A percentile compares a stretch with the other conserved stretches of the same genome.
Evolutionary conservation across 2,797 vertebrate species (phyloP).

Genomic region (Tokudaia tokunoshimensis): DNA sequence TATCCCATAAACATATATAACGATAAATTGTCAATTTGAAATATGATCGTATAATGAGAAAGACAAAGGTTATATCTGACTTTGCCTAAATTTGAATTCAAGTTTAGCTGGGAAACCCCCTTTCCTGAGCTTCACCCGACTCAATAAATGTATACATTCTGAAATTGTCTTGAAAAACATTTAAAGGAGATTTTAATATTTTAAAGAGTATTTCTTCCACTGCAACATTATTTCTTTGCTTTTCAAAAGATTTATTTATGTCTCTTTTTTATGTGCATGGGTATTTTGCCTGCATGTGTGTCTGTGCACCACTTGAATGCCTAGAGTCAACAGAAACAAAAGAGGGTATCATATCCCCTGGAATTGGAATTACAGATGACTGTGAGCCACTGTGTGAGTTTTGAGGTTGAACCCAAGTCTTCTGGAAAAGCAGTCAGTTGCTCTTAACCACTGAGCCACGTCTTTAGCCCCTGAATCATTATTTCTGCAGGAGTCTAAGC

Average conservation of each 20-base stretch:
- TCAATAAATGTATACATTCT: conserved; percentile 5
- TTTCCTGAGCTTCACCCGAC: background rate
- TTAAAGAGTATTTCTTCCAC: background rate
- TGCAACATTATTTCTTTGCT: background rate
- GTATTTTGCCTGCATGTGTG: background rate
- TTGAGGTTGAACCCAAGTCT: background rate
- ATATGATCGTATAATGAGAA: background rate
- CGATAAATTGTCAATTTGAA: background rate
- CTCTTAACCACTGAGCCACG: background rate
- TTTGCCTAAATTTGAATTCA: background rate
- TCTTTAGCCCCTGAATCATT: background rate
- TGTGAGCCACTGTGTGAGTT: background rate
- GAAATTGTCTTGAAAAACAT: background rate
- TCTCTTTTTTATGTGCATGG: background rate
- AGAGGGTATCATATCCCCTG: background rate
- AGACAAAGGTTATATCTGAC: background rate
- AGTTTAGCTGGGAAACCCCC: background rate
- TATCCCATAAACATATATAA: background rate
- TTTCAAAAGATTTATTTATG: background rate
- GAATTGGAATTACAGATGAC: background rate
- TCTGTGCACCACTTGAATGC: background rate
- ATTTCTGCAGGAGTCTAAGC: background rate
- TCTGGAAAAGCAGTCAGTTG: background rate
- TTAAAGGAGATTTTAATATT: conserved; percentile 1
- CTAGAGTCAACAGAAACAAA: background rate